Evolutionary conservation across 2,797 vertebrate species (phyloP), one percentile per base, ranked within the genome.

Genomic region (Phrynocephalus guinanensis): DNA sequence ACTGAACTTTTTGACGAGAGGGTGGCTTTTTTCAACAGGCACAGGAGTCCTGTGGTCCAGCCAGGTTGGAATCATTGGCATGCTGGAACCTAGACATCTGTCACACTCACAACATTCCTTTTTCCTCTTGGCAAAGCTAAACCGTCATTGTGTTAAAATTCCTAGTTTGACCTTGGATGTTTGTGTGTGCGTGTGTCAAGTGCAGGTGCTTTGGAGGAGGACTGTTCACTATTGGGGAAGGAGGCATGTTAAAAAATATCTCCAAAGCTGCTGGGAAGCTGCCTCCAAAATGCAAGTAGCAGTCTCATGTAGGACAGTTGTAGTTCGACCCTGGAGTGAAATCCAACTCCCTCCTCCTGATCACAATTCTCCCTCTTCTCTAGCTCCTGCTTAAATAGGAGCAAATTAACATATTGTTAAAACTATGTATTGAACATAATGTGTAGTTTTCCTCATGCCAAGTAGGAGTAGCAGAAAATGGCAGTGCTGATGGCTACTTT

Each of bases 1-100:
- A 67, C 52, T 22, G 10, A 10, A 90, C 80, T 48, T 26, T 66
- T n/a, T 92, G 84, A 88, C 85, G 71, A 67, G 16, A 44, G 3
- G 0, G 1, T 3, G 5, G n/a, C 1, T 0, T 11, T n/a, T 24
- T 50, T 63, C 77, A 0, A 0, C n/a, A 5, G 1, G 50, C 33
- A 30, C 1, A 0, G 24, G 33, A 71, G 24, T 72, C 7, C 7
- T 48, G n/a, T 7, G n/a, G 80, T 30, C 73, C 48, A 48, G 10
- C 26, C 13, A 15, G 9, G 56, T 44, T 67, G 63, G 56, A n/a
- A 63, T 18, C 26, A 52, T 6, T 28, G 3, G 22, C 9, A 26
- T 44, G 3, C 71, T 63, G n/a, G 67, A 78, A 1, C 20, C 60
- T 80, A 66, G 38, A n/a, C 18, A 2, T 63, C 44, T 79, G 15